Conservation (phyloP, 2,888 invertebrate species). For the Protophormia terraenovae region DNA sequence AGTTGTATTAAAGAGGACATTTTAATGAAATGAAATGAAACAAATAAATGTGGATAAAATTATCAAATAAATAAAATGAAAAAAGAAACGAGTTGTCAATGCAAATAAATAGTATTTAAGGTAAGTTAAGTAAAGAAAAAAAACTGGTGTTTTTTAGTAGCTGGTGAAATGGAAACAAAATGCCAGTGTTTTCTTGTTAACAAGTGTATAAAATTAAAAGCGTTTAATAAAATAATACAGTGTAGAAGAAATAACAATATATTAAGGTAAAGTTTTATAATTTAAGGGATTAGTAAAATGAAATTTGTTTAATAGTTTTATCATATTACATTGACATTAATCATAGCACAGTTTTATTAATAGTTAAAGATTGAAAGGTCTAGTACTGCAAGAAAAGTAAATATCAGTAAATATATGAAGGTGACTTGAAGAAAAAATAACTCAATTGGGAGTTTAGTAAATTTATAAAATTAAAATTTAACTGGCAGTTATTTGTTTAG, state of each 20-base stretch:
- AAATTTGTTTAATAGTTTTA: neutral
- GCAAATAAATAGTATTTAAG: slow-evolving; percentile 23
- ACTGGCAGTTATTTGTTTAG: neutral
- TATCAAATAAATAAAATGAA: slow-evolving; percentile 32
- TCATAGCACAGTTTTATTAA: slow-evolving; percentile 7
- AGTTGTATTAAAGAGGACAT: neutral
- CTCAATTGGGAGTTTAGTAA: neutral
- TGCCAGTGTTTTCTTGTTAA: slow-evolving; percentile 5
- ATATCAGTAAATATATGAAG: slow-evolving; percentile 1
- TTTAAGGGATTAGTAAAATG: neutral
- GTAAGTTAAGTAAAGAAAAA: neutral
- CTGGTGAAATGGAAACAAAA: slow-evolving; percentile 16
- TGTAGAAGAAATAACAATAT: neutral
- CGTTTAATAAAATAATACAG: slow-evolving; percentile 8
- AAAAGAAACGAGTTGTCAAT: slow-evolving; percentile 20
- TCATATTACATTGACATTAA: neutral
- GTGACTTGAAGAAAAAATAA: too few relatives aligned
- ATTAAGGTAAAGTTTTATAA: neutral
- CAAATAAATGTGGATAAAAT: neutral
- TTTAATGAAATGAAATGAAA: neutral
- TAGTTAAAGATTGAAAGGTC: neutral
- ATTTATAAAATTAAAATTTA: neutral
- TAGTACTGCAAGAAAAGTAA: slow-evolving; percentile 3
- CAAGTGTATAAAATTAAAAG: slow-evolving; percentile 12
- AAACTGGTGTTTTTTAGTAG: neutral